A percentile compares a stretch with the other conserved stretches of the same genome.
Evolutionary conservation across 2,797 vertebrate genomes (phyloP).

Genomic region (Epinephelus coioides): DNA sequence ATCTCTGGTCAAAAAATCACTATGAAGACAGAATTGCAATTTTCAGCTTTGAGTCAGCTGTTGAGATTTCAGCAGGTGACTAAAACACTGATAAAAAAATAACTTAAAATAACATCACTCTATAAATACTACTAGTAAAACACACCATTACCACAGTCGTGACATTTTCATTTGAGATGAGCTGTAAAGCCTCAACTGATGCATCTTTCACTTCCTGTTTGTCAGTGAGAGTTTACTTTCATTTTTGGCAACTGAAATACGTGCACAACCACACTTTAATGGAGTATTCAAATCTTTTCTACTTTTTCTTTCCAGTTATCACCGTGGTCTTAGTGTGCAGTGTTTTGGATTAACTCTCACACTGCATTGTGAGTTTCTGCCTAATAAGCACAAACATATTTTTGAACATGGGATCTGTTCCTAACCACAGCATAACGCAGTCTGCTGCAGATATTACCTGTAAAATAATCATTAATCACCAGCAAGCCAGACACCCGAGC

Average conservation of each 20-base stretch:
- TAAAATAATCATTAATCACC: background rate
- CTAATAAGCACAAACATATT: background rate
- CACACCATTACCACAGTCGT: background rate
- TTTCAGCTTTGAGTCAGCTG: background rate
- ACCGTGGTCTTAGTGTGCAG: background rate
- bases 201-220: conserved; percentile 62
- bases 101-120: background rate
- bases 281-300: background rate
- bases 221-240: conserved; percentile 43
- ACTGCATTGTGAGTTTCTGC: background rate
- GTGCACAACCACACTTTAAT: background rate
- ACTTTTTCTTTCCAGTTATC: background rate
- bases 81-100: background rate
- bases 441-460: background rate
- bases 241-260: conserved; percentile 23
- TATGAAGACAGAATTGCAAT: background rate
- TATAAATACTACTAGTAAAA: background rate
- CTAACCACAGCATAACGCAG: background rate
- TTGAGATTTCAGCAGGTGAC: background rate
- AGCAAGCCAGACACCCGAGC: background rate
- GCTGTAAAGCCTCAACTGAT: conserved; percentile 31
- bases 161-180: conserved; percentile 27
- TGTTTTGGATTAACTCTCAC: background rate
- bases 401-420: background rate
- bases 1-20: too few species aligned